phyloP scores from a whole-genome alignment of 2,797 vertebrate species.

The Heteromormyrus szaboi region DNA sequence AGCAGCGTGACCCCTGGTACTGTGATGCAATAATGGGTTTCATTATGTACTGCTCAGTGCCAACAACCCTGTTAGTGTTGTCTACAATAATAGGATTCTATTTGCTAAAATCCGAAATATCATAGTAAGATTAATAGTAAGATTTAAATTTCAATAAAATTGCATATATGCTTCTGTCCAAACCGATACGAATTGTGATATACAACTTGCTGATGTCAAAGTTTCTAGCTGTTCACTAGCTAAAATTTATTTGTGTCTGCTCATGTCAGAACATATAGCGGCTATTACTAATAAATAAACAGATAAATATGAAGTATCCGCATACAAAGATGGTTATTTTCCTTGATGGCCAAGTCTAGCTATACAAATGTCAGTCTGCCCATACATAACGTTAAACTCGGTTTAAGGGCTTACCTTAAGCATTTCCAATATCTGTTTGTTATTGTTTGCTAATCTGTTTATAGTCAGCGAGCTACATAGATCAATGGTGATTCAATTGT shows the following conservation, averaged over 20 bases:
- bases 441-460: neutral
- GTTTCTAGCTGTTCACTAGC: neutral
- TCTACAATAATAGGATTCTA: neutral
- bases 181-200: neutral
- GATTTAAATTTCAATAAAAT: neutral
- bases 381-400: neutral
- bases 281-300: neutral
- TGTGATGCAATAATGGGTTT: neutral
- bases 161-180: neutral
- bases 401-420: neutral
- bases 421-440: neutral
- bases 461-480: neutral
- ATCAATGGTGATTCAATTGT: neutral
- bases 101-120: neutral
- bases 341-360: neutral
- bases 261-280: neutral
- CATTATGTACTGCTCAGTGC: neutral
- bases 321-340: neutral
- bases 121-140: neutral
- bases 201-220: neutral
- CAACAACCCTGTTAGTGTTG: neutral
- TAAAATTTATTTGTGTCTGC: neutral
- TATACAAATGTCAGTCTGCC: neutral
- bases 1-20: neutral
- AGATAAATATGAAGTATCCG: neutral